Percentiles rank a stretch among this genome's conserved stretches.
phyloP scores from a whole-genome alignment of 2,113 vertebrate genomes.

The Mirounga angustirostris region DNA sequence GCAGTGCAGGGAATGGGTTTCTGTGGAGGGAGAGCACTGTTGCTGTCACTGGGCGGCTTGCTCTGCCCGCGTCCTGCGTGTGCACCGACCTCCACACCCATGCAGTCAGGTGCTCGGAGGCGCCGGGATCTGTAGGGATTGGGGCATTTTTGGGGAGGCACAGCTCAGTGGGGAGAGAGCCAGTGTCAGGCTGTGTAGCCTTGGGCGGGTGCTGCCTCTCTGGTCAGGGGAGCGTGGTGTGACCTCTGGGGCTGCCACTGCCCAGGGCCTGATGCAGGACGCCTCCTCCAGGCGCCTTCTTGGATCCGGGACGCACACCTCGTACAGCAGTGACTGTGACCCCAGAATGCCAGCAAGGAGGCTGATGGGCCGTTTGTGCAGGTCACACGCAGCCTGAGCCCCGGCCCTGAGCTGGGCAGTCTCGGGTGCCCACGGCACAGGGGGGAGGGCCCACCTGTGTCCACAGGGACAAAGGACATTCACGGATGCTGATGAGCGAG shows the following conservation, averaged over 20 bases:
- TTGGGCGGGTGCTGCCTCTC: background rate
- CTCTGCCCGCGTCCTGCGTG: rapidly evolving
- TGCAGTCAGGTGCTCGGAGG: background rate
- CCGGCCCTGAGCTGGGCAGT: background rate
- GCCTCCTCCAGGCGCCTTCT: background rate
- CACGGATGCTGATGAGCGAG: background rate
- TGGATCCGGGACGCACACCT: background rate
- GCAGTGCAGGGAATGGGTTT: background rate
- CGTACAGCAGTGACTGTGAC: background rate
- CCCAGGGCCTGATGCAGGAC: background rate
- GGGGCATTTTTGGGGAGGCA: background rate
- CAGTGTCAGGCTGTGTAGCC: background rate
- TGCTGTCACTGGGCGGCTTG: rapidly evolving
- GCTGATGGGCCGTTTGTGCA: rapidly evolving
- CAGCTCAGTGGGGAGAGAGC: too few relatives aligned
- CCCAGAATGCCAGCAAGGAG: background rate
- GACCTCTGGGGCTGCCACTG: background rate
- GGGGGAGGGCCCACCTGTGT: background rate
- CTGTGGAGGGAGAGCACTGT: rapidly evolving
- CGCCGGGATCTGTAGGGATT: background rate
- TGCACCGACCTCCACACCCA: rapidly evolving
- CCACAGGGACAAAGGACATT: background rate
- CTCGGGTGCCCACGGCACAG: rapidly evolving
- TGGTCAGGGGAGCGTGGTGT: background rate
- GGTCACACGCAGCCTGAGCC: background rate